Conservation (phyloP, 1,140 invertebrate genomes). For the Rhopalosiphum maidis region DNA sequence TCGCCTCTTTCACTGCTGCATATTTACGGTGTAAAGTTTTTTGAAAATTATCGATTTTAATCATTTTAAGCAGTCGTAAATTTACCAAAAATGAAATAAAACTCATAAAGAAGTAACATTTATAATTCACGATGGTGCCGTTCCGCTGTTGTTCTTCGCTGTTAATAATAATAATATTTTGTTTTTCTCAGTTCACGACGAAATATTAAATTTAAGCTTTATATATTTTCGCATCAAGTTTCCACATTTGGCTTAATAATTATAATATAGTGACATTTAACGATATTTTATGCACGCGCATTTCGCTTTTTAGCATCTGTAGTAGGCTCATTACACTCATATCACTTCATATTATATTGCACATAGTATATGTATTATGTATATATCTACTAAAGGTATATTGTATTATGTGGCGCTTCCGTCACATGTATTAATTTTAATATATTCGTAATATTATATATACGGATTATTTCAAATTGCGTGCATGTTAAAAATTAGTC, state of each 20-base stretch:
- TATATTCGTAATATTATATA: background rate
- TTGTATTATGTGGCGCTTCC: background rate
- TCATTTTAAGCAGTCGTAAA: background rate
- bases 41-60: constrained; percentile 35
- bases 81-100: background rate
- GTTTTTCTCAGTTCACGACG: background rate
- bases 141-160: background rate
- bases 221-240: background rate
- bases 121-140: background rate
- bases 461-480: background rate
- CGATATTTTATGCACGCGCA: background rate
- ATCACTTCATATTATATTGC: background rate
- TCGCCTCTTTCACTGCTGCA: background rate
- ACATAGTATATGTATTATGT: background rate
- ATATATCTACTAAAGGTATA: background rate
- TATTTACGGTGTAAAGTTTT: constrained; percentile 13
- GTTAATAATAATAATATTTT: background rate
- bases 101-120: background rate
- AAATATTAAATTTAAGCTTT: background rate
- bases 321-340: background rate
- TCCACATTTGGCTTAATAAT: background rate
- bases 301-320: background rate
- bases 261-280: background rate
- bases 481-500: background rate
- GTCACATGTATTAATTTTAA: background rate